Evolutionary conservation across 2,113 vertebrate species (phyloP).

Genomic region (Cathartes aura): DNA sequence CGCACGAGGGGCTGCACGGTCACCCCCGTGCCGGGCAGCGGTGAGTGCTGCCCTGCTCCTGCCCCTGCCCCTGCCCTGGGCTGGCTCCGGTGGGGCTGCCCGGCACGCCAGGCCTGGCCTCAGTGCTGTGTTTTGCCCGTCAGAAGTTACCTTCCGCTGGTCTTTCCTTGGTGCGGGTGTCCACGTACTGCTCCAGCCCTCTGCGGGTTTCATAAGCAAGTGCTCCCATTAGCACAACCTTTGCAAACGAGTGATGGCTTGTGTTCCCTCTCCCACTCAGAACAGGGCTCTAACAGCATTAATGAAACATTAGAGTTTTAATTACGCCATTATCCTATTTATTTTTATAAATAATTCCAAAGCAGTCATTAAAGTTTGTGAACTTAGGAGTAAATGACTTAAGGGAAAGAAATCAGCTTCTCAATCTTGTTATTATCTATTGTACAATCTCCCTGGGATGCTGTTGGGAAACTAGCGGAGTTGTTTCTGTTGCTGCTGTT

Average conservation of each 20-base stretch:
- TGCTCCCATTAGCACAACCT: background rate
- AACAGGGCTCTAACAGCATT: constrained; percentile 42
- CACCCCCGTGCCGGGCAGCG: fast-evolving
- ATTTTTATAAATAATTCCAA: constrained; percentile 76
- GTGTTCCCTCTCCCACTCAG: background rate
- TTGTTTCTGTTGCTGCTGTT: background rate
- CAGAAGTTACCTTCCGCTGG: background rate
- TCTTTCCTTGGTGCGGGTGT: background rate
- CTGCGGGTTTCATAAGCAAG: background rate
- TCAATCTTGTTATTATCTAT: constrained; percentile 54
- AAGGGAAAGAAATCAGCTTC: constrained; percentile 49
- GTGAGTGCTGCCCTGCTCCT: background rate
- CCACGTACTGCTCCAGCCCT: background rate
- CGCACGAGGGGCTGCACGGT: fast-evolving
- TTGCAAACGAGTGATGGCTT: background rate
- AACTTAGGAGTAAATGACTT: constrained; percentile 63
- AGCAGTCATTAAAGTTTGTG: constrained; percentile 69
- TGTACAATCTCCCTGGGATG: constrained; percentile 47
- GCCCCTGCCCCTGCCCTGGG: background rate
- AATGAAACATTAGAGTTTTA: constrained; percentile 72
- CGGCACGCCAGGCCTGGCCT: fast-evolving
- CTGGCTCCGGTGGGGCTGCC: background rate
- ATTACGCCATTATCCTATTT: constrained; percentile 73
- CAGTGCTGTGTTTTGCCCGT: background rate
- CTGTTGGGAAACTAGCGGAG: background rate